phyloP scores from a whole-genome alignment of 2,113 vertebrate species.

The Electrona antarctica region DNA sequence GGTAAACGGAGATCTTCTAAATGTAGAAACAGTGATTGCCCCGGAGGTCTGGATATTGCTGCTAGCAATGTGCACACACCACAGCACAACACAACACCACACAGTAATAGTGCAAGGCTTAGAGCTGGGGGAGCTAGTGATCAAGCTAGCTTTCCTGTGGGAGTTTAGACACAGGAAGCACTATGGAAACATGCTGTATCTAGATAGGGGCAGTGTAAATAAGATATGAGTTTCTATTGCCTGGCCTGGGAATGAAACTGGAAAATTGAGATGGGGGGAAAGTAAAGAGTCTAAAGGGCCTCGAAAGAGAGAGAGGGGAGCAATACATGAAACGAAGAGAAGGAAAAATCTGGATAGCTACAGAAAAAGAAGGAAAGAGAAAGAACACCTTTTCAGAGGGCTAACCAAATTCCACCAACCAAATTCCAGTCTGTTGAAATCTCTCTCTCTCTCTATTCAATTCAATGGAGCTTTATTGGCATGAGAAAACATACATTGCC shows the following conservation, averaged over 20 bases:
- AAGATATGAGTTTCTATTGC: constrained; percentile 71
- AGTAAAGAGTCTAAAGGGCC: constrained; percentile 33
- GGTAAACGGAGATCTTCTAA: constrained; percentile 63
- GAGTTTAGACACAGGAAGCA: constrained; percentile 66
- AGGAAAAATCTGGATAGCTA: constrained; percentile 9
- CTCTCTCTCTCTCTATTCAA: too few species aligned
- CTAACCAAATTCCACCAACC: constrained; percentile 68
- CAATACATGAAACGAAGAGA: constrained; percentile 18
- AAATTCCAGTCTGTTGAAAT: constrained; percentile 56
- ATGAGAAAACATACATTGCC: too few species aligned
- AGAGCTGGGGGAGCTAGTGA: constrained; percentile 36
- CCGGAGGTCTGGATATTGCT: constrained; percentile 61
- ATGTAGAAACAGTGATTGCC: constrained; percentile 60
- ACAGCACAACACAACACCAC: constrained; percentile 6
- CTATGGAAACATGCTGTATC: constrained; percentile 69
- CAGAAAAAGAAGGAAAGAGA: constrained; percentile 10
- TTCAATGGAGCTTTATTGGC: too few species aligned
- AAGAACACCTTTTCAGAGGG: constrained; percentile 49
- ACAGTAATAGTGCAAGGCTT: too few species aligned
- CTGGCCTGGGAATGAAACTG: constrained; percentile 63
- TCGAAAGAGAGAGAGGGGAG: constrained; percentile 36
- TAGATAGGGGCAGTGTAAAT: constrained; percentile 68
- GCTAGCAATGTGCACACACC: constrained; percentile 22
- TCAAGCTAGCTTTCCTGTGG: constrained; percentile 63
- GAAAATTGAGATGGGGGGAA: constrained; percentile 57